phyloP scores from a whole-genome alignment of 2,888 invertebrate species.

The Dicyrtomina minuta region DNA sequence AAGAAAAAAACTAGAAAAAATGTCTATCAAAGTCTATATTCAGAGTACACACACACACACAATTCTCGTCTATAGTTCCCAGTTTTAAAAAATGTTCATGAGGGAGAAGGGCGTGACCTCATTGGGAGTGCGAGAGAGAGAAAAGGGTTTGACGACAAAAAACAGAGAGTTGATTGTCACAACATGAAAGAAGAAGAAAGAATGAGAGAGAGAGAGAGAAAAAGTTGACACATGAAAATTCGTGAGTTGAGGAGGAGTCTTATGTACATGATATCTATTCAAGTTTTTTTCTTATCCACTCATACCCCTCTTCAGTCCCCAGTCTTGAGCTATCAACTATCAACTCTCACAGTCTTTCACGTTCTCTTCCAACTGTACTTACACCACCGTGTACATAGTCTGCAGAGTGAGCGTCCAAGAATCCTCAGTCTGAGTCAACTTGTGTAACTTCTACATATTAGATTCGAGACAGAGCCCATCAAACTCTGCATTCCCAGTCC shows the following conservation, averaged over 20 bases:
- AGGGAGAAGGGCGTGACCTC: slow-evolving; percentile 37
- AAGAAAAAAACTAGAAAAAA: too few species aligned
- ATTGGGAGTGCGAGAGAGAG: slow-evolving; percentile 27
- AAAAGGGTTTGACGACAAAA: slow-evolving; percentile 37
- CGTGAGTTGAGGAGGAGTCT: slow-evolving; percentile 37
- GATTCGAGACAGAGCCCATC: too few species aligned
- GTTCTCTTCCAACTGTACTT: too few species aligned
- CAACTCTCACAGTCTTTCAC: too few species aligned
- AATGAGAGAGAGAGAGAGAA: slow-evolving; percentile 25
- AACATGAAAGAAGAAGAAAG: slow-evolving; percentile 26
- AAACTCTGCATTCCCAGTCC: too few species aligned
- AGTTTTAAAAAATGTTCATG: slow-evolving; percentile 20
- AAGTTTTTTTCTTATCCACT: too few species aligned
- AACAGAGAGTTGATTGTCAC: slow-evolving; percentile 28
- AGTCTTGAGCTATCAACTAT: too few species aligned
- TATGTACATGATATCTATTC: slow-evolving; percentile 34
- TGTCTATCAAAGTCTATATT: not conserved
- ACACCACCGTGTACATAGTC: too few species aligned
- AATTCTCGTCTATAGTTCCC: not conserved
- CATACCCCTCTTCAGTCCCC: too few species aligned
- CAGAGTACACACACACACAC: not conserved
- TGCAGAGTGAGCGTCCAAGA: too few species aligned
- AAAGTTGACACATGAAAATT: slow-evolving; percentile 38
- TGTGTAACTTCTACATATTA: too few species aligned
- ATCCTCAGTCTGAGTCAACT: too few species aligned